Conservation (phyloP, 1,140 invertebrate genomes). For the Hyposmocoma kahamanoa region DNA sequence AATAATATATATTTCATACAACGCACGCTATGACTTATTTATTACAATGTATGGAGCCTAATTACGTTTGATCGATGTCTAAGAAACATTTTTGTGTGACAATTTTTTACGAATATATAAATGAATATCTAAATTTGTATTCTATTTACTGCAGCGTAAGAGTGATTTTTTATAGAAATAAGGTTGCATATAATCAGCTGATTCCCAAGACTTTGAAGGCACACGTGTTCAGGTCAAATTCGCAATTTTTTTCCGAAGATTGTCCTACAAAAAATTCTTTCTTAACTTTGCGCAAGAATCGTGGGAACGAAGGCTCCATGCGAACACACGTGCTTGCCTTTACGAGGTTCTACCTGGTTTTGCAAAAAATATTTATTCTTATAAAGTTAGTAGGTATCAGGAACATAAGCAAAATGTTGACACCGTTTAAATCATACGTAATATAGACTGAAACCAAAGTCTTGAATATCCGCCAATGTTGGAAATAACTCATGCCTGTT, state of each 20-base stretch:
- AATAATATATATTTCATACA: no score
- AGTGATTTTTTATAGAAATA: no score
- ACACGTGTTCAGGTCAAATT: conserved; percentile 50
- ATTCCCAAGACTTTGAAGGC: conserved; percentile 47
- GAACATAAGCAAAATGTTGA: background rate
- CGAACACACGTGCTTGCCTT: conserved; percentile 35
- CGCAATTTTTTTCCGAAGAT: conserved; percentile 46
- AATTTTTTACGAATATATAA: no score
- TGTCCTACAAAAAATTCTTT: conserved; percentile 43
- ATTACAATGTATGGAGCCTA: no score
- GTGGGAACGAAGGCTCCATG: conserved; percentile 41
- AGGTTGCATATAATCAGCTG: conserved; percentile 39
- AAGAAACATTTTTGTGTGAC: no score
- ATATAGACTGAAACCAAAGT: no score
- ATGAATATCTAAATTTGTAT: no score
- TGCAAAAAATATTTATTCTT: conserved; percentile 25
- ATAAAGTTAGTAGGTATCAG: background rate
- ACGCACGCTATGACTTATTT: no score
- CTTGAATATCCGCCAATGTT: no score
- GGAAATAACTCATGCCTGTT: no score
- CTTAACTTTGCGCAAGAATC: conserved; percentile 44
- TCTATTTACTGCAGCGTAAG: no score
- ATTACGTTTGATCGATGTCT: no score
- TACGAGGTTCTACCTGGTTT: conserved; percentile 33
- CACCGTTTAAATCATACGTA: background rate